phyloP scores from a whole-genome alignment of 2,113 vertebrate species.

The Prietella phreatophila region DNA sequence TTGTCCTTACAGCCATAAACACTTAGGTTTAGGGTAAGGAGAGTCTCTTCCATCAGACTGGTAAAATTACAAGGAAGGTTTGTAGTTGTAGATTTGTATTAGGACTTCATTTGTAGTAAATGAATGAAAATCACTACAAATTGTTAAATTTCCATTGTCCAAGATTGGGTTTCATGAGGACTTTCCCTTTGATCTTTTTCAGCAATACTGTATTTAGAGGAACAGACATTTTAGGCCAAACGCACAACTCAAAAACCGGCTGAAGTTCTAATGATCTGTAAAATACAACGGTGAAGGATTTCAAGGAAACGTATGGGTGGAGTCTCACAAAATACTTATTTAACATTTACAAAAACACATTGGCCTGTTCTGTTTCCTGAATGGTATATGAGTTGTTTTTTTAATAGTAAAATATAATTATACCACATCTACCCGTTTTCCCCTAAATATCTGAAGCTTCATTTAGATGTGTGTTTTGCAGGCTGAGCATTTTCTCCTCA shows the following conservation, averaged over 20 bases:
- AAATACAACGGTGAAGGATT: not conserved
- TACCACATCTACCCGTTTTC: too few relatives aligned
- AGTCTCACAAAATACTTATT: not conserved
- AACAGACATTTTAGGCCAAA: not conserved
- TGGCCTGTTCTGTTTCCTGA: not conserved
- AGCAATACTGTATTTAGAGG: not conserved
- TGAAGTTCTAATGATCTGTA: not conserved
- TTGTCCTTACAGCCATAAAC: not conserved
- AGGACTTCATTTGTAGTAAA: not conserved
- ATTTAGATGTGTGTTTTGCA: too few relatives aligned
- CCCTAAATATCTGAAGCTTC: too few relatives aligned
- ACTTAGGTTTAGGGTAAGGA: not conserved
- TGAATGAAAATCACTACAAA: not conserved
- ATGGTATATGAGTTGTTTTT: too few relatives aligned
- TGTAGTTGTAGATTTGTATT: not conserved
- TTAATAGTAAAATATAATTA: too few relatives aligned
- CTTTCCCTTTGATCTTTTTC: not conserved
- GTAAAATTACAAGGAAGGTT: not conserved
- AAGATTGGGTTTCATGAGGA: not conserved
- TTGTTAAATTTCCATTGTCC: not conserved
- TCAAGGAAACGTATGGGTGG: not conserved
- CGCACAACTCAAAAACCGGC: not conserved
- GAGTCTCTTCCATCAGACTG: too few relatives aligned
- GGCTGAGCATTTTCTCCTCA: too few relatives aligned
- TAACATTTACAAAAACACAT: slow-evolving; percentile 11